Evolutionary conservation across 2,113 vertebrate species (phyloP), one percentile per base, ranked within the genome.

Genomic region (Oncorhynchus keta): DNA sequence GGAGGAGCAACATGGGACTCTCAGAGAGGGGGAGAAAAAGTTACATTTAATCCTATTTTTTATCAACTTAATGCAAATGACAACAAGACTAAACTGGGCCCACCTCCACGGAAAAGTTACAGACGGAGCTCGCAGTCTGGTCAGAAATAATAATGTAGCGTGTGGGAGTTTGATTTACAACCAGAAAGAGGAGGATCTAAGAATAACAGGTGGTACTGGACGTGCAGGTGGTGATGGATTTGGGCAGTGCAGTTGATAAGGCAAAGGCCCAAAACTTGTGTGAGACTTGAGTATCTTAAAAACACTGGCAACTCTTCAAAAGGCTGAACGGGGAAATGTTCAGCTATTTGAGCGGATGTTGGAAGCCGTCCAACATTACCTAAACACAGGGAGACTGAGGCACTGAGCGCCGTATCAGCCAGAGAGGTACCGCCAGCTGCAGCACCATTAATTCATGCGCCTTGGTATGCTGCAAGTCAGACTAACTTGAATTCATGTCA

Each of bases 371-470:
- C 95, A 96, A 94, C 89, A 90, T 85, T 89, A 91, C 88, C 89
- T 91, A 93, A 92, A 92, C 61, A 92, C 26, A 20, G 67, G 0
- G 92, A 92, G 65, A 82, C 81, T 87, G 92, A 94, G 91, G 89
- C 91, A 93, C 83, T 85, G 81, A 90, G 87, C 92, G 89, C 86
- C 85, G 86, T 88, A 73, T 80, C 90, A 78, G 91, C 90, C 93
- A 90, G 93, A 94, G 91, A 95, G 95, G 95, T 96, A 97, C 95
- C 91, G 90, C 95, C 95, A 96, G 95, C 93, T 95, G 93, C 94
- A 94, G 89, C 87, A 84, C 89, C 90, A 95, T 96, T 94, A 94
- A 96, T 96, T 95, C 94, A 91, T 70, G 66, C 82, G 87, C 91
- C 88, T 86, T 18, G 89, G 93, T 93, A 94, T 94, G 93, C 73